These are phyloP conservation scores for Petrophora chlorosata DNA, from an alignment of 2,888 invertebrate species.

Conservation along the genomic window DNA sequence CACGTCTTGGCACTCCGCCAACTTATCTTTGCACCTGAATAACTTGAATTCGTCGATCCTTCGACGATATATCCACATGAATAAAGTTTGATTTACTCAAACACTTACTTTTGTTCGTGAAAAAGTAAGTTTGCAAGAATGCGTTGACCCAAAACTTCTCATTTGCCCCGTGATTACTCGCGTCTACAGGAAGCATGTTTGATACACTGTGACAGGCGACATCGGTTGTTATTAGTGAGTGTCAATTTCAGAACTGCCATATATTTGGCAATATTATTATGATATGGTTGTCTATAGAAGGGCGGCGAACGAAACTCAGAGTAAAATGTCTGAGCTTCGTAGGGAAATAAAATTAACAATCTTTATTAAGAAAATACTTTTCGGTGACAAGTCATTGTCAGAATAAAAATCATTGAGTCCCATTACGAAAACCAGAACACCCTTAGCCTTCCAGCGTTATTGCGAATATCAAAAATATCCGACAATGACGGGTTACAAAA, in stretches of 20 bases:
- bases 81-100: conserved; percentile 51
- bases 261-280: conserved; percentile 23
- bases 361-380: too few relatives aligned
- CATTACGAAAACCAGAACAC: conserved; percentile 6
- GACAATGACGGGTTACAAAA: conserved; percentile 24
- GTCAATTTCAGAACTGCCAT: conserved; percentile 52
- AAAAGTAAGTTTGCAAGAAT: conserved; percentile 34
- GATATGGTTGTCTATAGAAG: too few relatives aligned
- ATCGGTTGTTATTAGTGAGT: conserved; percentile 66
- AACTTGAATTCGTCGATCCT: conserved; percentile 34
- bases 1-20: conserved; percentile 59
- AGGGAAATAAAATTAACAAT: too few relatives aligned
- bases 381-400: too few relatives aligned
- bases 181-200: conserved; percentile 52
- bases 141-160: conserved; percentile 75
- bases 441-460: conserved; percentile 22
- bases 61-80: conserved; percentile 30
- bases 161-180: conserved; percentile 75
- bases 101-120: conserved; percentile 25
- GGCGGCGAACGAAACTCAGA: too few relatives aligned
- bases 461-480: conserved; percentile 19
- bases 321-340: neutral
- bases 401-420: neutral
- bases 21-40: conserved; percentile 48
- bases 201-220: conserved; percentile 61